Conservation (phyloP, 2,113 vertebrate species). For the Benitochromis conjunctus region DNA sequence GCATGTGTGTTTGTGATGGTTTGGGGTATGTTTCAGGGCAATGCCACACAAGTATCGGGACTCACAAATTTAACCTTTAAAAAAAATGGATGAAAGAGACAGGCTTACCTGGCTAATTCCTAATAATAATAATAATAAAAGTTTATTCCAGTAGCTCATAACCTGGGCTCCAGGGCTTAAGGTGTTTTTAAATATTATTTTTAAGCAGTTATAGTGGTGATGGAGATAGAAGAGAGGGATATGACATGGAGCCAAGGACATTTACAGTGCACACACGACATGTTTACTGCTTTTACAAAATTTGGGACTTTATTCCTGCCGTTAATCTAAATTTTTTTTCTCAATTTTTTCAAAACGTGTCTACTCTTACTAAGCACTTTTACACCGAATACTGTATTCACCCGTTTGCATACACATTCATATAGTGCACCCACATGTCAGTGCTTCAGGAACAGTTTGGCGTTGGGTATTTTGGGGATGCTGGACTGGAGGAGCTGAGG, state of each 20-base stretch:
- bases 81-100: not conserved
- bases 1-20: slow-evolving; percentile 26
- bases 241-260: not conserved
- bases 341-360: not conserved
- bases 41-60: slow-evolving; percentile 22
- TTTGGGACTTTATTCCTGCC: not conserved
- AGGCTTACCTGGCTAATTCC: not conserved
- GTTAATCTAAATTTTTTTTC: not conserved
- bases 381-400: not conserved
- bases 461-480: rapidly evolving
- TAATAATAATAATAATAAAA: not conserved
- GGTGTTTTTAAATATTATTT: not conserved
- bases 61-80: not conserved
- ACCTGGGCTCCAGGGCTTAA: not conserved
- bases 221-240: not conserved
- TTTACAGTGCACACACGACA: not conserved
- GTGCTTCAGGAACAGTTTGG: rapidly evolving
- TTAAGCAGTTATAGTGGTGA: not conserved
- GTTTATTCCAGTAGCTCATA: not conserved
- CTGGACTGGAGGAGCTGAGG: not conserved
- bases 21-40: not conserved
- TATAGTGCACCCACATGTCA: not conserved
- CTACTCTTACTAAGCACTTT: rapidly evolving
- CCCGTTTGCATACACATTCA: not conserved
- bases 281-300: not conserved